A percentile compares a stretch with the other conserved stretches of the same genome.
phyloP scores from a whole-genome alignment of 2,888 invertebrate species.

The Athalia circularis region DNA sequence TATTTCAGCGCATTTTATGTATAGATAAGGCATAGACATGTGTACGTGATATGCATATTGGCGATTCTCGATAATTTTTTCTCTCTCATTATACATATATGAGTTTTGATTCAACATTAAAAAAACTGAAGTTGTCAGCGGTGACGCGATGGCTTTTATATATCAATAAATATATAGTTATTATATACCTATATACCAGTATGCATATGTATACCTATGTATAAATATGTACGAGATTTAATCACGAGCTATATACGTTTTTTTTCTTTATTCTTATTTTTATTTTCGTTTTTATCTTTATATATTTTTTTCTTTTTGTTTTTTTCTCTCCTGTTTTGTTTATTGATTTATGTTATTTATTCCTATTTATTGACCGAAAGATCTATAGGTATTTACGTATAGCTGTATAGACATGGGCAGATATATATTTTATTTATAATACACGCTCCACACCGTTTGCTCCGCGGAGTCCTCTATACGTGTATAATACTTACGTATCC shows the following conservation, averaged over 20 bases:
- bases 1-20: no score
- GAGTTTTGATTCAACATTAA: no score
- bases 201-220: not conserved
- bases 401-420: not conserved
- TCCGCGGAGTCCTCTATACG: not conserved
- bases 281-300: conserved; percentile 7
- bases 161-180: no score
- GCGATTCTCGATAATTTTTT: no score
- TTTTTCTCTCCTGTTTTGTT: conserved; percentile 2
- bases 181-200: no score
- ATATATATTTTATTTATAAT: conserved; percentile 3
- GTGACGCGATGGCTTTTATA: no score
- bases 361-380: conserved; percentile 29
- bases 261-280: not conserved
- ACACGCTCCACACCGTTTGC: not conserved
- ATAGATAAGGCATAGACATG: no score
- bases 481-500: not conserved
- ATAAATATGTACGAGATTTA: not conserved
- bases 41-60: no score
- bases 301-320: no score
- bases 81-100: no score
- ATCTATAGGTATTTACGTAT: not conserved
- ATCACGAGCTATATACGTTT: not conserved
- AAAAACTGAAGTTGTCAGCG: no score
- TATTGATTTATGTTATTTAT: conserved; percentile 36